These are phyloP conservation scores for Cosmopolites sordidus DNA, from an alignment of 2,888 invertebrate species.

Conservation along the genomic window DNA sequence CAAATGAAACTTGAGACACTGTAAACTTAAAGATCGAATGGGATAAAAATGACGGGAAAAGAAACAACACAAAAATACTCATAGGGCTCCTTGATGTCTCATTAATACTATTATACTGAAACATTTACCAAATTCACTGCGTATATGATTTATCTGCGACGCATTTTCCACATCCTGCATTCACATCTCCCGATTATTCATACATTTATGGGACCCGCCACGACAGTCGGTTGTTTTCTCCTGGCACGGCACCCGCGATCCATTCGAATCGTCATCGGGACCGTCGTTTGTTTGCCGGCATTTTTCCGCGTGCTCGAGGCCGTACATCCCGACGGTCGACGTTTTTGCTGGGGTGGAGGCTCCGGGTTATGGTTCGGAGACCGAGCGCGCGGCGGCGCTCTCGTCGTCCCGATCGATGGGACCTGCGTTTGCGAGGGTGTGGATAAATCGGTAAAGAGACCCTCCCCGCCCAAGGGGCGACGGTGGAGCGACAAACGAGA, in stretches of 20 bases:
- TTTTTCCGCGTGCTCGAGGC: constrained; percentile 21
- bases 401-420: constrained; percentile 13
- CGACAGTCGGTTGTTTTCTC: background rate
- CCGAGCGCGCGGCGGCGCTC: constrained; percentile 49
- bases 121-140: too few species aligned
- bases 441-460: constrained; percentile 14
- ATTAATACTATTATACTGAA: too few species aligned
- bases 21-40: too few species aligned
- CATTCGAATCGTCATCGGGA: background rate
- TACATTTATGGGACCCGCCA: too few species aligned
- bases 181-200: too few species aligned
- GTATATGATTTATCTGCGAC: too few species aligned
- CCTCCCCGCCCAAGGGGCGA: background rate
- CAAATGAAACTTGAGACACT: too few species aligned
- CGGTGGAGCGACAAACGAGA: too few species aligned
- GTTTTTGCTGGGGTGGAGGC: constrained; percentile 25
- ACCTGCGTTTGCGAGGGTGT: constrained; percentile 47
- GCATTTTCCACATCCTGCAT: too few species aligned
- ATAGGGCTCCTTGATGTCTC: too few species aligned
- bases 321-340: constrained; percentile 16
- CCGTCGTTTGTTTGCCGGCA: constrained; percentile 3
- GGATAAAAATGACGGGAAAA: too few species aligned
- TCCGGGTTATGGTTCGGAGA: constrained; percentile 39
- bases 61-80: too few species aligned
- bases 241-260: background rate